A percentile compares a stretch with the other conserved stretches of the same genome.
phyloP scores from a whole-genome alignment of 2,113 vertebrate species.

The Climacteris rufus region DNA sequence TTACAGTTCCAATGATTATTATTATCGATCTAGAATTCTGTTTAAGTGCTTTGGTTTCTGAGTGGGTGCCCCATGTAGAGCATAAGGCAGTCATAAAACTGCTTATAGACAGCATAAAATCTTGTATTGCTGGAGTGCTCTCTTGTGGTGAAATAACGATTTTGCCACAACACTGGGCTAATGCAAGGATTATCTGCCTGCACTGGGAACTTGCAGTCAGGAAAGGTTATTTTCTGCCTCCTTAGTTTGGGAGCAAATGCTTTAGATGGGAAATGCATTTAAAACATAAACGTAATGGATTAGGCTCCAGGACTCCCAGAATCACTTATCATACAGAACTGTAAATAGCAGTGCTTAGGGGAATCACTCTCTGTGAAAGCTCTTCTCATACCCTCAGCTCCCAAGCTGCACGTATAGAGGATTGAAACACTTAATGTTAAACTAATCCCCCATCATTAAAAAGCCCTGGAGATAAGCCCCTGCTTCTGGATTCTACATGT shows the following conservation, averaged over 20 bases:
- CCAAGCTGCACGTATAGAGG: conserved; percentile 5
- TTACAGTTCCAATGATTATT: conserved; percentile 1
- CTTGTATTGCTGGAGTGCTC: conserved; percentile 64
- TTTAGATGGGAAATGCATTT: conserved; percentile 37
- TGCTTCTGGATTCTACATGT: neutral
- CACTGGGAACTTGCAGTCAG: neutral
- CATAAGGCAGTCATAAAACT: neutral
- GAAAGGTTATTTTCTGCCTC: conserved; percentile 32
- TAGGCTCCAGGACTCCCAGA: conserved; percentile 29
- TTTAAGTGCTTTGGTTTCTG: conserved; percentile 30
- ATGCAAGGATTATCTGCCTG: conserved; percentile 4
- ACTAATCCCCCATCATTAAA: conserved; percentile 58
- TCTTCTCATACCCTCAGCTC: conserved; percentile 34
- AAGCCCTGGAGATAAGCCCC: conserved; percentile 37
- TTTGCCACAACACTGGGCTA: neutral
- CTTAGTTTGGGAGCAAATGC: conserved; percentile 29
- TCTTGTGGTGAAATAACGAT: conserved; percentile 66
- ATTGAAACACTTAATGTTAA: conserved; percentile 59
- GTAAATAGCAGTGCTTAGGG: conserved; percentile 47
- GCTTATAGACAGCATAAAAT: neutral
- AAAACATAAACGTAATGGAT: conserved; percentile 40
- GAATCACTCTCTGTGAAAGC: conserved; percentile 51
- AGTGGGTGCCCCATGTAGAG: neutral
- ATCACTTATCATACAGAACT: conserved; percentile 10
- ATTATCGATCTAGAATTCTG: conserved; percentile 34